phyloP scores from a whole-genome alignment of 92 coral and sea anemone species.

The Metridium senile region DNA sequence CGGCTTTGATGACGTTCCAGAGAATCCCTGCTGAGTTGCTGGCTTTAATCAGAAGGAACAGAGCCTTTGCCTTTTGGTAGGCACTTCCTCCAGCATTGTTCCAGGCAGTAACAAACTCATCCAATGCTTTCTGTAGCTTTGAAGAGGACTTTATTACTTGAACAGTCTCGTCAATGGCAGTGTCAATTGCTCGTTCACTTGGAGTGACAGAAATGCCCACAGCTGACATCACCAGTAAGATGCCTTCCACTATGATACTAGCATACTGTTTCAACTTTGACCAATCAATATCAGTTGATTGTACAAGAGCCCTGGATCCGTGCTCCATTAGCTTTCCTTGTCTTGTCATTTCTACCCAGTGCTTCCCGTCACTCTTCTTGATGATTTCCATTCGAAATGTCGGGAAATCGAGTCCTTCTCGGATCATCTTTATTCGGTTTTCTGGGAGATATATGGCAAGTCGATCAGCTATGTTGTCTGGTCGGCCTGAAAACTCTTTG shows the following conservation, averaged over 20 bases:
- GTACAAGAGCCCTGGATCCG: slow-evolving; percentile 33
- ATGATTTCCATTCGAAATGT: slow-evolving; percentile 60
- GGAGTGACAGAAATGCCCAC: slow-evolving; percentile 35
- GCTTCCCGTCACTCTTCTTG: slow-evolving; percentile 36
- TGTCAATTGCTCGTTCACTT: slow-evolving; percentile 30
- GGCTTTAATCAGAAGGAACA: slow-evolving; percentile 41
- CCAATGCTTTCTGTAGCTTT: slow-evolving; percentile 31
- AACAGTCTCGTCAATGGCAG: slow-evolving; percentile 32
- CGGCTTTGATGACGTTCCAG: slow-evolving; percentile 56
- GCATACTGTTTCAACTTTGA: slow-evolving; percentile 47
- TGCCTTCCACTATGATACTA: slow-evolving; percentile 60
- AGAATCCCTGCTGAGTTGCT: slow-evolving; percentile 38
- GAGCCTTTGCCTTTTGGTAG: slow-evolving; percentile 45
- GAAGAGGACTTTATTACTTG: slow-evolving; percentile 38
- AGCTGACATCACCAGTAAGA: slow-evolving; percentile 47
- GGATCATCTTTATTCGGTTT: slow-evolving; percentile 45
- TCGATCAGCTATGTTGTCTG: slow-evolving; percentile 50
- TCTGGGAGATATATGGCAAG: slow-evolving; percentile 57
- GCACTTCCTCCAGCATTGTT: slow-evolving; percentile 40
- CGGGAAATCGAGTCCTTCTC: slow-evolving; percentile 32
- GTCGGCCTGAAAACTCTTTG: slow-evolving; percentile 53
- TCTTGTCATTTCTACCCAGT: slow-evolving; percentile 50
- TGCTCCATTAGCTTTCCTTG: slow-evolving; percentile 34
- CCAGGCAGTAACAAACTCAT: slow-evolving; percentile 49
- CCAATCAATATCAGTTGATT: slow-evolving; percentile 46